These are phyloP conservation scores for Misgurnus mizolepis DNA, from an alignment of 2,113 vertebrate genomes.

Conservation along the genomic window DNA sequence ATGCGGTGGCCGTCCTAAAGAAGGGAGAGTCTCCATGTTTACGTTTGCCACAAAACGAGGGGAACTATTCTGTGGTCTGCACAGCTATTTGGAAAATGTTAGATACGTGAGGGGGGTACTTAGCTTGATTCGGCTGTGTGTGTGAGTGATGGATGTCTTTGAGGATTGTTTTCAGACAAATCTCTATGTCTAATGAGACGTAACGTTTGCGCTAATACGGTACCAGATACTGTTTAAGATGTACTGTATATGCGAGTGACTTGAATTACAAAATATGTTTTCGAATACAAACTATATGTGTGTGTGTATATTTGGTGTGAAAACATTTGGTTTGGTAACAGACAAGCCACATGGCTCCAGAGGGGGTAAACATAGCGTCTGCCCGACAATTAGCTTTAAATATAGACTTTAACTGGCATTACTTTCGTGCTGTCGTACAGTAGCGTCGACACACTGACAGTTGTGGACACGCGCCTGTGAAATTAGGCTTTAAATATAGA, in stretches of 20 bases:
- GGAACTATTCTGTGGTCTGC: conserved; percentile 75
- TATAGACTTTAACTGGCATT: conserved; percentile 56
- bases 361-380: conserved; percentile 58
- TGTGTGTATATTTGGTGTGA: conserved; percentile 33
- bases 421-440: conserved; percentile 45
- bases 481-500: conserved; percentile 52
- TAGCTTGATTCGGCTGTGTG: conserved; percentile 32
- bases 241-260: not conserved
- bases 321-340: conserved; percentile 47
- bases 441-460: conserved; percentile 31
- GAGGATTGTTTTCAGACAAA: conserved; percentile 13
- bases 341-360: conserved; percentile 51
- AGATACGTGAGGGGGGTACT: conserved; percentile 67
- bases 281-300: conserved; percentile 13
- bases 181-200: not conserved
- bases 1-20: conserved; percentile 54
- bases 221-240: not conserved
- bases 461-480: conserved; percentile 34
- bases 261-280: not conserved
- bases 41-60: conserved; percentile 71
- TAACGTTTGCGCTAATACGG: not conserved
- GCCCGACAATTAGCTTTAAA: conserved; percentile 64
- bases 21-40: conserved; percentile 64
- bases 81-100: conserved; percentile 78
- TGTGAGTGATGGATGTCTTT: conserved; percentile 44